phyloP scores from a whole-genome alignment of 2,797 vertebrate species.

The Etheostoma perlongum region DNA sequence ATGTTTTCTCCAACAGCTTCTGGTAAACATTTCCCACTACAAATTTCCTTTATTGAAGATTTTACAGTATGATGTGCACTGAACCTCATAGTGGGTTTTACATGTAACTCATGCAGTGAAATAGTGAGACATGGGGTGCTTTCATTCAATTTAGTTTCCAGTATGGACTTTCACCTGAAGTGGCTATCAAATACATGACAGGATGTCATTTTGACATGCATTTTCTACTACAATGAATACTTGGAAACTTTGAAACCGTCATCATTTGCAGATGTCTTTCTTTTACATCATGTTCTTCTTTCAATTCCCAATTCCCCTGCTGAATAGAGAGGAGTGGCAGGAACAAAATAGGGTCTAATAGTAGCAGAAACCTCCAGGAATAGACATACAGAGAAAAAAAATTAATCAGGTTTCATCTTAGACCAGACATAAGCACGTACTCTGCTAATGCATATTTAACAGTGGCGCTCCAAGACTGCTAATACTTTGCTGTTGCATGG shows the following conservation, averaged over 20 bases:
- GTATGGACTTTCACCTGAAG: conserved; percentile 25
- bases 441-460: conserved; percentile 44
- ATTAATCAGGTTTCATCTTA: conserved; percentile 47
- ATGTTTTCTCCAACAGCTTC: conserved; percentile 56
- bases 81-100: conserved; percentile 12
- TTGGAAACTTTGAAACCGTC: conserved; percentile 43
- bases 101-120: conserved; percentile 6
- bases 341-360: conserved; percentile 48
- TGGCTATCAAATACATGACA: conserved; percentile 25
- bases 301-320: conserved; percentile 34
- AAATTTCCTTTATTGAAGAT: conserved; percentile 46
- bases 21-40: conserved; percentile 55
- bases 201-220: conserved; percentile 48
- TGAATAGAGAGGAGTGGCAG: conserved; percentile 39
- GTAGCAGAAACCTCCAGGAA: conserved; percentile 28
- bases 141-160: conserved; percentile 23
- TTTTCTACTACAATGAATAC: conserved; percentile 36
- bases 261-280: conserved; percentile 38
- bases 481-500: conserved; percentile 24
- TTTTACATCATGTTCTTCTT: conserved; percentile 32
- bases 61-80: conserved; percentile 13
- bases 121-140: conserved; percentile 1
- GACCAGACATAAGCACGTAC: conserved; percentile 7
- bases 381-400: conserved; percentile 28
- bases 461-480: conserved; percentile 30